Evolutionary conservation across 53 echinoderm and acorn worm species (phyloP).

Genomic region (Paelopatides confundens): DNA sequence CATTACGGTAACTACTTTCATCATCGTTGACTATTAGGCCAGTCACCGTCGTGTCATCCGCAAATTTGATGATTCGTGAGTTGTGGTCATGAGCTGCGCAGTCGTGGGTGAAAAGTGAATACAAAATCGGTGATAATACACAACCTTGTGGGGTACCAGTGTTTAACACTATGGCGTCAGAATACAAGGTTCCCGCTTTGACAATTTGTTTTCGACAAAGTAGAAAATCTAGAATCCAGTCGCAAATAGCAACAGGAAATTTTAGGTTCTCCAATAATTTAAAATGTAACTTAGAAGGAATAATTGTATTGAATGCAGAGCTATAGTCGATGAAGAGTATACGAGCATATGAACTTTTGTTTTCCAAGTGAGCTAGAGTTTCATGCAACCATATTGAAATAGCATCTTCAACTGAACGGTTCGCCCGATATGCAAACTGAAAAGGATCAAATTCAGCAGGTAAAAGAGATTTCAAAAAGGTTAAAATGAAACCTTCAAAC

Average conservation of each 20-base stretch:
- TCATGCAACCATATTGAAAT: background rate
- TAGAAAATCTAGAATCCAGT: slow-evolving; percentile 1
- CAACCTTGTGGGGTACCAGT: background rate
- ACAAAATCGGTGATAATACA: background rate
- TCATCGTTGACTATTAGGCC: too few species aligned
- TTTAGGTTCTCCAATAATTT: background rate
- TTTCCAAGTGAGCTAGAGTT: background rate
- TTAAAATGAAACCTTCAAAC: too few species aligned
- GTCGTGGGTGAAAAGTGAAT: background rate
- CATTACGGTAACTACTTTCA: too few species aligned
- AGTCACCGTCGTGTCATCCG: too few species aligned
- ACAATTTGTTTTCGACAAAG: background rate
- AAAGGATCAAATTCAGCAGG: background rate
- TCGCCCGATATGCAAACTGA: background rate
- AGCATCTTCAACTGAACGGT: background rate
- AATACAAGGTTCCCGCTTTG: background rate
- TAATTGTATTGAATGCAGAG: background rate
- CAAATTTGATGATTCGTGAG: too few species aligned
- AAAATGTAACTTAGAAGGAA: background rate
- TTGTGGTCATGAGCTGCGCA: too few species aligned
- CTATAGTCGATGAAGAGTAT: background rate
- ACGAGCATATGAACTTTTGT: background rate
- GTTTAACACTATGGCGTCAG: background rate
- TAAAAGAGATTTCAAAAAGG: too few species aligned
- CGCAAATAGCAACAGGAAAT: background rate